Percentiles rank a stretch among this genome's conserved stretches.
Conservation (phyloP, 2,113 vertebrate species). For the Lamprotornis superbus region DNA sequence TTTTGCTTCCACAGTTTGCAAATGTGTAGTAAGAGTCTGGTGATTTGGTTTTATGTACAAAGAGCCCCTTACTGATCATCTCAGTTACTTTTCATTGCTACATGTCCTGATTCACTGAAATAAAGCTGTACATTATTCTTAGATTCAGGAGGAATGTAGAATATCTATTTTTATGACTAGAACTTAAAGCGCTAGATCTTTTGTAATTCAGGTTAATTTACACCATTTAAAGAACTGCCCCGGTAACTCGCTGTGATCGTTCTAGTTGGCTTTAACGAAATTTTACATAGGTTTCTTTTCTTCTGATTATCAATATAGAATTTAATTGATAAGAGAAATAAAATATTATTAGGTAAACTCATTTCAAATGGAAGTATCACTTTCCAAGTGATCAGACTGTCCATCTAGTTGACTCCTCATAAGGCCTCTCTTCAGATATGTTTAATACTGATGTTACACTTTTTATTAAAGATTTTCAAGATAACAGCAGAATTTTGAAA, state of each 20-base stretch:
- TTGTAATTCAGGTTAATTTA: not conserved
- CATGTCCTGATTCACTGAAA: conserved; percentile 22
- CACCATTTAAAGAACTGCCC: not conserved
- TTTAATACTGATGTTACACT: not conserved
- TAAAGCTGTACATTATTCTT: not conserved
- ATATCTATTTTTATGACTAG: conserved; percentile 35
- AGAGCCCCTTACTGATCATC: not conserved
- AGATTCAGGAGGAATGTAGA: not conserved
- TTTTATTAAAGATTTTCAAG: conserved; percentile 51
- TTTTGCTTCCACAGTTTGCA: not conserved
- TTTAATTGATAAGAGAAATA: conserved; percentile 54
- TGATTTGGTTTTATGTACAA: not conserved
- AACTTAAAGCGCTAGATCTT: not conserved
- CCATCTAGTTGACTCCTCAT: conserved; percentile 42
- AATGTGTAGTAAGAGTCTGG: not conserved
- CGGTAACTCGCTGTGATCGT: not conserved
- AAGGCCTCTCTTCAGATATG: conserved; percentile 47
- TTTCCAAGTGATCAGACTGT: conserved; percentile 60
- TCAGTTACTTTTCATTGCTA: not conserved
- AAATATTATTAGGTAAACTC: conserved; percentile 55
- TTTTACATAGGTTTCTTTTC: conserved; percentile 33
- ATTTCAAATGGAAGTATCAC: conserved; percentile 57
- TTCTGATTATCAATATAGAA: conserved; percentile 51
- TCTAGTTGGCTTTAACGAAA: conserved; percentile 58
- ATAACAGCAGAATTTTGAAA: not conserved